Conservation (phyloP, 2,113 vertebrate species). For the Lota lota region DNA sequence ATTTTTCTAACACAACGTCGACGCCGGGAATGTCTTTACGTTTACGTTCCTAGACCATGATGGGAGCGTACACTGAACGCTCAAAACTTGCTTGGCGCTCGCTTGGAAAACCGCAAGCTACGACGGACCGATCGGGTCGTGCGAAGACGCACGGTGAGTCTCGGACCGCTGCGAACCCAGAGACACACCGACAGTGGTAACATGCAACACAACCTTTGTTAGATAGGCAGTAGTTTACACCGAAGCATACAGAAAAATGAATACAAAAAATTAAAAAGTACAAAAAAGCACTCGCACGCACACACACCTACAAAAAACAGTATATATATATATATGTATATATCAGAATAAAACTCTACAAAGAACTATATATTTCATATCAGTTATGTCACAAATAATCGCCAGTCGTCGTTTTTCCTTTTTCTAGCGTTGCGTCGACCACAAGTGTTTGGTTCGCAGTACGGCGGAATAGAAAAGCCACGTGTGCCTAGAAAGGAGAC, state of each 20-base stretch:
- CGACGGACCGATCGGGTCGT: constrained; percentile 53
- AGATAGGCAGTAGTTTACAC: constrained; percentile 77
- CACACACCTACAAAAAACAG: constrained; percentile 75
- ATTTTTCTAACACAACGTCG: no score
- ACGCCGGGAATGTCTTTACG: no score
- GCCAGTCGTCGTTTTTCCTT: constrained; percentile 60
- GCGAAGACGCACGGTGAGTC: constrained; percentile 49
- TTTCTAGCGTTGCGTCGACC: constrained; percentile 65
- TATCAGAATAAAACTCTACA: constrained; percentile 82
- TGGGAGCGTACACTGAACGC: constrained; percentile 5
- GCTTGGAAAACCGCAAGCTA: constrained; percentile 26
- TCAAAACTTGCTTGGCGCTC: constrained; percentile 9
- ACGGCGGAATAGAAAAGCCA: constrained; percentile 74
- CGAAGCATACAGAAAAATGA: constrained; percentile 75
- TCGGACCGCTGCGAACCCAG: constrained; percentile 57
- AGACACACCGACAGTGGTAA: constrained; percentile 43
- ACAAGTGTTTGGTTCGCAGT: constrained; percentile 68
- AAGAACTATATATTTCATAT: constrained; percentile 71
- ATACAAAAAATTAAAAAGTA: constrained; percentile 75
- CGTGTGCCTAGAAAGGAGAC: constrained; percentile 74
- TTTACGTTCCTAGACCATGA: no score
- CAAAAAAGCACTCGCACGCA: constrained; percentile 71
- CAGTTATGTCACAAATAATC: constrained; percentile 71
- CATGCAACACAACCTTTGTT: no score
- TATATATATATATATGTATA: constrained; percentile 65